Percentiles rank a stretch among this genome's conserved stretches.
Evolutionary conservation across 2,888 invertebrate species (phyloP).

Genomic region (Malthinus seriepunctatus): DNA sequence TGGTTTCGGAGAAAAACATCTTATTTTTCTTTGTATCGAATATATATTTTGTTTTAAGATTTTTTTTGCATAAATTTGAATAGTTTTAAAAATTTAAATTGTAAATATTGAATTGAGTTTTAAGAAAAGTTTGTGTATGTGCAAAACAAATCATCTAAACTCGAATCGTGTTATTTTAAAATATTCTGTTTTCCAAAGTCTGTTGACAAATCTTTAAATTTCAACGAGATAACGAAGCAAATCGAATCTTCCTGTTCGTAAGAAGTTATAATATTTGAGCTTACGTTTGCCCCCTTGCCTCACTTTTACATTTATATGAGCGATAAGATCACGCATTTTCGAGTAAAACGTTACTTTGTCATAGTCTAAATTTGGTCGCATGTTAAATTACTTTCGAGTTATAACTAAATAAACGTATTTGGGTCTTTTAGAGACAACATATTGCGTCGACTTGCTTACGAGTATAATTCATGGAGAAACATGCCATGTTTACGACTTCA

Average conservation of each 20-base stretch:
- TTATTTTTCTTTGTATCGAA: not conserved
- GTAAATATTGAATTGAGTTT: conserved; percentile 40
- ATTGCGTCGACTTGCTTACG: conserved; percentile 27
- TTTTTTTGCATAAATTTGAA: conserved; percentile 27
- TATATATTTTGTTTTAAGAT: conserved; percentile 11
- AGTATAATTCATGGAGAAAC: conserved; percentile 31
- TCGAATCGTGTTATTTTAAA: conserved; percentile 13
- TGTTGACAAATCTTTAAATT: conserved; percentile 26
- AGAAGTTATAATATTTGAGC: conserved; percentile 20
- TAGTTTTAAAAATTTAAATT: conserved; percentile 30
- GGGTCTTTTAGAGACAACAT: conserved; percentile 23
- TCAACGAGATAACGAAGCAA: conserved; percentile 19
- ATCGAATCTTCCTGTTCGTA: conserved; percentile 19
- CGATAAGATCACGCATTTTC: conserved; percentile 26
- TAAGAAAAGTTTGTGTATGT: conserved; percentile 29
- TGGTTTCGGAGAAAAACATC: too few species aligned
- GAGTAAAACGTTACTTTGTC: conserved; percentile 22
- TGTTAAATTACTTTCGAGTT: conserved; percentile 25
- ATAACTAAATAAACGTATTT: conserved; percentile 27
- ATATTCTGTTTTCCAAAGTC: conserved; percentile 20
- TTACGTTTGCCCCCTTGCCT: not conserved
- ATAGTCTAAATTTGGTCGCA: conserved; percentile 25
- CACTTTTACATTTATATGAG: conserved; percentile 23
- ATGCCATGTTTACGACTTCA: conserved; percentile 33
- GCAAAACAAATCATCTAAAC: conserved; percentile 17